Evolutionary conservation across 2,113 vertebrate genomes (phyloP).

Genomic region (Grammomys surdaster): DNA sequence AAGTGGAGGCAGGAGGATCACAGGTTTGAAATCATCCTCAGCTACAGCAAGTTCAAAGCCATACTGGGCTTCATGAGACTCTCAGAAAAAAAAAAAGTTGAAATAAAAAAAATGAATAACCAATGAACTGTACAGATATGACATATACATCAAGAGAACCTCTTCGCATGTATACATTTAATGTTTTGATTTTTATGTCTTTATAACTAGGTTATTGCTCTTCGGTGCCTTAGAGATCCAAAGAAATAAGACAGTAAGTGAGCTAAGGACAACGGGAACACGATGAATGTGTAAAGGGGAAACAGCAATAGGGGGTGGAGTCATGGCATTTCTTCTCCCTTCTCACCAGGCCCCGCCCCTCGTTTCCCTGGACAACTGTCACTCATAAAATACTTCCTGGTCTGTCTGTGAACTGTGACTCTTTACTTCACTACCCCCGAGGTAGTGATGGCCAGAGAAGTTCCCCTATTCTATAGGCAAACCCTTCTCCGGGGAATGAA

Average conservation of each 20-base stretch:
- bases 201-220: neutral
- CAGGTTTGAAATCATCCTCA: neutral
- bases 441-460: neutral
- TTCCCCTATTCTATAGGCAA: neutral
- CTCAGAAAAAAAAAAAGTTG: neutral
- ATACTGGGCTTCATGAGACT: neutral
- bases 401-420: neutral
- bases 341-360: too few species aligned
- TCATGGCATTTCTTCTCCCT: too few species aligned
- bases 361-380: neutral
- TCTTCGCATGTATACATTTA: neutral
- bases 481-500: neutral
- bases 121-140: neutral
- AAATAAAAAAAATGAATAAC: neutral
- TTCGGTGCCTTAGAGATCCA: constrained; percentile 4
- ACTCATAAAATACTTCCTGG: neutral
- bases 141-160: neutral
- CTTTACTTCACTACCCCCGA: neutral
- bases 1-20: neutral
- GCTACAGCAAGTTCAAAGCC: neutral
- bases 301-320: neutral
- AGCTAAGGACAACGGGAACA: neutral
- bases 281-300: neutral
- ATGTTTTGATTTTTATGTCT: neutral
- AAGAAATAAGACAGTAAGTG: neutral